Conservation (phyloP, 2,113 vertebrate species). For the Strix uralensis region DNA sequence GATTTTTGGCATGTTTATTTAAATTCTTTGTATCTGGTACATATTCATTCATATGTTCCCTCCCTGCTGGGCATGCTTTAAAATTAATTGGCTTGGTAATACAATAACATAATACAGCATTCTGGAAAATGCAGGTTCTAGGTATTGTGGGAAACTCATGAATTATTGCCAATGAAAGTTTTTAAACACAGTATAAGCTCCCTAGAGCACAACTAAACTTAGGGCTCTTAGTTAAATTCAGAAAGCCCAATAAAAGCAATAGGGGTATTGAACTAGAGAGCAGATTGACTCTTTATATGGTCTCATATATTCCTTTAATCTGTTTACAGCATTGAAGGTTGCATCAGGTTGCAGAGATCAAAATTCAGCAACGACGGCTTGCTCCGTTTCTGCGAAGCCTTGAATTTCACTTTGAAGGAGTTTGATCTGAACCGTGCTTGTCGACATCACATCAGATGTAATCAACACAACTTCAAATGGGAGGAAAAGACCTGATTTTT, state of each 20-base stretch:
- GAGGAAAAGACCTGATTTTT: rapidly evolving
- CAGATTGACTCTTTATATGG: background rate
- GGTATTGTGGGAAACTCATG: background rate
- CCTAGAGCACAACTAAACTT: background rate
- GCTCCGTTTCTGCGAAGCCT: background rate
- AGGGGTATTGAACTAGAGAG: background rate
- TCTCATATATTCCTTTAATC: background rate
- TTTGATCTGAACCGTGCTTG: background rate
- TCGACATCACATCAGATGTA: background rate
- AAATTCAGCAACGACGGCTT: rapidly evolving
- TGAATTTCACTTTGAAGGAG: background rate
- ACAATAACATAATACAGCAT: rapidly evolving
- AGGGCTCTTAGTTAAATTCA: background rate
- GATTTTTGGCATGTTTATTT: rapidly evolving
- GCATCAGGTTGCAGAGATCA: background rate
- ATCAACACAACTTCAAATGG: background rate
- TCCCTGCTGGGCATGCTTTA: background rate
- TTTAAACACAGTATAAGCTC: background rate
- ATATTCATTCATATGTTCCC: background rate
- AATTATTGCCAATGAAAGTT: background rate
- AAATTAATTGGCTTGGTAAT: background rate
- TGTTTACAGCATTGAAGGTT: background rate
- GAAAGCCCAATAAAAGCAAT: background rate
- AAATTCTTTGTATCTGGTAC: background rate
- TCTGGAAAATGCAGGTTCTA: background rate